Evolutionary conservation across 2,888 invertebrate genomes (phyloP).

Genomic region (Syrista parreyssii): DNA sequence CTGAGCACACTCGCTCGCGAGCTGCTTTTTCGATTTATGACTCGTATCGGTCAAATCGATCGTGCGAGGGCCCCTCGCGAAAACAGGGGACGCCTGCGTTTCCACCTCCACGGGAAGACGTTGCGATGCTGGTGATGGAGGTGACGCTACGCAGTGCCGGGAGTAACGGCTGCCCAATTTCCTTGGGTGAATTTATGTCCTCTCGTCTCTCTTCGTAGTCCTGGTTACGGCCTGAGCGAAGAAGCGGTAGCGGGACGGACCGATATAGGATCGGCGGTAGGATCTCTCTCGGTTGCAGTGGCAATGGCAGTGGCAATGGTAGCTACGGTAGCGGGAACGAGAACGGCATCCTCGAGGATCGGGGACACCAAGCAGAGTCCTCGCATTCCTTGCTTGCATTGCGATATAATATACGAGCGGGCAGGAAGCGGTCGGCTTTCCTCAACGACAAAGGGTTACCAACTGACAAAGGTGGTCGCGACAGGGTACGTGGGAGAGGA

Average conservation of each 20-base stretch:
- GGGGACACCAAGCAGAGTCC: conserved; percentile 23
- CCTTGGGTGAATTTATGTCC: background rate
- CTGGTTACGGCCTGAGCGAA: background rate
- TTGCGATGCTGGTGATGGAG: background rate
- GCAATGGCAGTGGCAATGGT: background rate
- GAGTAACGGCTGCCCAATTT: background rate
- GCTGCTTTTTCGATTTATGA: background rate
- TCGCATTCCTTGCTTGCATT: conserved; percentile 49
- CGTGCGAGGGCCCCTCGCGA: background rate
- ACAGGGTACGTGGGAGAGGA: background rate
- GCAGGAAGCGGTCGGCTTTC: conserved; percentile 58
- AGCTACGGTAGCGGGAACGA: conserved; percentile 13
- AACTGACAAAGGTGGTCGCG: conserved; percentile 24
- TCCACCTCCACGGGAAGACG: background rate
- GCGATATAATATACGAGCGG: conserved; percentile 63
- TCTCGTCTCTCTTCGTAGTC: background rate
- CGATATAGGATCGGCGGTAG: background rate
- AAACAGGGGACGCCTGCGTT: background rate
- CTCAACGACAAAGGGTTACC: conserved; percentile 56
- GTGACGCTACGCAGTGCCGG: background rate
- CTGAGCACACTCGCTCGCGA: background rate
- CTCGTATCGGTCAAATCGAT: background rate
- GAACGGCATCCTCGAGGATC: conserved; percentile 12
- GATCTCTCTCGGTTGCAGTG: background rate
- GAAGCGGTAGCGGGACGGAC: background rate